Base-by-base conservation (phyloP, 2,797 vertebrate species). In the Chloroceryle amazona region DNA sequence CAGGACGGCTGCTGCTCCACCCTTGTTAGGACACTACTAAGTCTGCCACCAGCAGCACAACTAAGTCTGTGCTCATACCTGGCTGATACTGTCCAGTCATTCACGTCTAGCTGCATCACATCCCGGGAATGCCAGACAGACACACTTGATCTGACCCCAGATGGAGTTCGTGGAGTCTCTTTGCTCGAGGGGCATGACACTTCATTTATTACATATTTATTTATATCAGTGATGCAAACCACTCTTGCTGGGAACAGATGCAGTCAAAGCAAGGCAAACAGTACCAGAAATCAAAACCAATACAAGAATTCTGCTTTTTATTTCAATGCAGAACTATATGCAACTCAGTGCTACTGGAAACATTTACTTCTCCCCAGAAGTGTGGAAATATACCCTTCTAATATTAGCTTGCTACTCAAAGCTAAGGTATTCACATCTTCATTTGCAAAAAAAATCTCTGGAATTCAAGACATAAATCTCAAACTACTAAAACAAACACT, bases 381-480 rank as follows among this genome's bases (percentile, higher is more conserved):
- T 10, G 25, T 13, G 25, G 58, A 49, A 66, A 90, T 29, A 58
- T 0, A 87, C 29, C n/a, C 46, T 42, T 47, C 51, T 44, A 78
- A 44, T 54, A 95, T 39, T 67, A 86, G 31, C 52, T 93, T 73
- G 33, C 68, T 90, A 46, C 25, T 33, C 65, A 28, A 70, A 73
- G 37, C 25, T 70, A 75, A 92, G 46, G 42, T 61, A 86, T 46
- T 73, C 29, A 67, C 62, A 35, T 83, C 92, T 75, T 52, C 42
- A 94, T 62, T 93, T 75, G 79, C 42, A 76, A 81, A 95, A 83
- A 95, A 81, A 95, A 87, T 54, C 58, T 86, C 39, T 71, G 75
- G 70, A 96, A 96, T 89, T 85, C 49, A 78, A 95, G 84, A 89
- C 61, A 84, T 81, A 91, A 96, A 92, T 92, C 75, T 90, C 52